phyloP scores from a whole-genome alignment of 2,888 invertebrate species.

The Exocentrus adspersus region DNA sequence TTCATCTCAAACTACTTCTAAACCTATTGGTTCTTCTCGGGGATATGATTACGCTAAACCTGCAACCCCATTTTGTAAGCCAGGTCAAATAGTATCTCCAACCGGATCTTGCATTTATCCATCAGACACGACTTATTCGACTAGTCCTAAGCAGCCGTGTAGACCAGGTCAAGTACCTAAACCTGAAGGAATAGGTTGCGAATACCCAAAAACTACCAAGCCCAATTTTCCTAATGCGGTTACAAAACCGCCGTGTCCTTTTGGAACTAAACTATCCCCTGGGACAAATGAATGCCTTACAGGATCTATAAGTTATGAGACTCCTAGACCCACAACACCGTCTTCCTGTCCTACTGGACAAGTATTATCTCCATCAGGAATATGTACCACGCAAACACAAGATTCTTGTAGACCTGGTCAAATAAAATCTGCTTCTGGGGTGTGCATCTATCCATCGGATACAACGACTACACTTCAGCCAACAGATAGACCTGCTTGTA shows the following conservation, averaged over 20 bases:
- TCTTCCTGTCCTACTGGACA: constrained; percentile 37
- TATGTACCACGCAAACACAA: constrained; percentile 59
- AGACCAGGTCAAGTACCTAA: constrained; percentile 26
- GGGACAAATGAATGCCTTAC: background rate
- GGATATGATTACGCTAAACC: constrained; percentile 16
- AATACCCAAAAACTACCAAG: constrained; percentile 27
- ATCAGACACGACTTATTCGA: constrained; percentile 1
- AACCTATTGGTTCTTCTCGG: background rate
- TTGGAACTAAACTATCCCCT: constrained; percentile 25
- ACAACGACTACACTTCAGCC: constrained; percentile 20
- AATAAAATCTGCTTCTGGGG: constrained; percentile 40
- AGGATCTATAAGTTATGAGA: no score
- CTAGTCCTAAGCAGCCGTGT: constrained; percentile 34
- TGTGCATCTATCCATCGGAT: constrained; percentile 16
- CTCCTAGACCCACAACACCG: background rate
- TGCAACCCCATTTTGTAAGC: constrained; percentile 30
- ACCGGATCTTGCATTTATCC: constrained; percentile 34
- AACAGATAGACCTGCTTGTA: constrained; percentile 40
- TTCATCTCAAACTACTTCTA: background rate
- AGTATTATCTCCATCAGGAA: constrained; percentile 17
- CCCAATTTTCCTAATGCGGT: constrained; percentile 1
- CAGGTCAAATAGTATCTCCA: constrained; percentile 39
- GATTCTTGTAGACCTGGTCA: constrained; percentile 62
- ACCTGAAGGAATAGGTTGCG: constrained; percentile 28
- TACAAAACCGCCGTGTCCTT: constrained; percentile 25